Base-by-base conservation (phyloP, 2,797 vertebrate species). In the Alauda arvensis region DNA sequence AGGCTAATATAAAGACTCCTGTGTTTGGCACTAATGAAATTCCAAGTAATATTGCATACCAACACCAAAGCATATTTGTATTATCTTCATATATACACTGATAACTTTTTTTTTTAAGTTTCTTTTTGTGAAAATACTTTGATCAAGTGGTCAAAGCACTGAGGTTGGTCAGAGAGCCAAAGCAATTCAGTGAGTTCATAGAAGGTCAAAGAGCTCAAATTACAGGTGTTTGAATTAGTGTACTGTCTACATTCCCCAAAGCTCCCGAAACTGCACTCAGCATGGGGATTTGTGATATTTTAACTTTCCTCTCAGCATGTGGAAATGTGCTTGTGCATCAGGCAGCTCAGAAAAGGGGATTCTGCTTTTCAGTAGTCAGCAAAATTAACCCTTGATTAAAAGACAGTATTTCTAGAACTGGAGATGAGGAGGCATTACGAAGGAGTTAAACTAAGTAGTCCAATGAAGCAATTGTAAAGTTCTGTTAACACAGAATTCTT, bases 191-290 rank as follows among this genome's bases (percentile, higher is more conserved):
- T 42, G 46, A 78, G 79, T 77, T 93, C 61, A 77, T 57, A n/a
- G 33, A 88, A 89, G 78, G 63, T 81, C 59, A 77, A 86, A 90
- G 60, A 77, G 16, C n/a, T 86, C 60, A 86, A 78, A 91, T 77
- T 78, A 74, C 55, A 76, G 48, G 19, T 4, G 1, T 23, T 85
- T 83, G 71, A 87, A 69, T 71, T 56, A 53, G 18, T 20, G 28
- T 23, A 40, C 60, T 49, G 5, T 45, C 75, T 76, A 37, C 17
- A 34, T 49, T 86, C 42, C 37, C 19, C 53, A 29, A 74, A 62
- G n/a, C 19, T 80, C 31, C 56, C 46, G 46, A 91, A 83, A 28
- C 25, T 56, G 8, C 24, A 19, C 16, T 48, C 46, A 87, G 40
- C 33, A 72, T 65, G 71, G 24, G 12, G 7, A 14, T 42, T 52